Evolutionary conservation across 2,888 invertebrate species (phyloP), one percentile per base, ranked within the genome.

Genomic region (Agriotes lineatus): DNA sequence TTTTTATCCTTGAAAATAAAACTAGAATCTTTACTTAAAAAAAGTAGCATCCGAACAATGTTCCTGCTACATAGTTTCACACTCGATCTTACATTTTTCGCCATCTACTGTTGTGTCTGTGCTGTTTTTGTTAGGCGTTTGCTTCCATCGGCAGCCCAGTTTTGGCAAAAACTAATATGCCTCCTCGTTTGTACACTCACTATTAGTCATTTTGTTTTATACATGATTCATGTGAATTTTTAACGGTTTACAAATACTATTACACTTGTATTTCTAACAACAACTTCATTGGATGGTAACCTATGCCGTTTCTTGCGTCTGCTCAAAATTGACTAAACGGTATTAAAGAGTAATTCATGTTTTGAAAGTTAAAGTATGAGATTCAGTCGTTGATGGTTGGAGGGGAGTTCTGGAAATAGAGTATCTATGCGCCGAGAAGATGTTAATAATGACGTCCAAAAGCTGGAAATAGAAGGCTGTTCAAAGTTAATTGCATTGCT

Each of bases 341-440:
- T 25, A 44, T 67, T 37, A 56, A 61, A 67, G 42, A 18, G 33
- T 59, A 65, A 52, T 60, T 59, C 35, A 22, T 39, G 50, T 60
- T 67, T 60, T 60, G 33, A 67, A n/a, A 25, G 25, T 25, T 54
- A 67, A 42, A n/a, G n/a, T 54, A 45, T 56, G 45, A 45, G 56
- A 60, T 65, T 65, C 48, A 39, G 60, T 37, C 39, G 64, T 59
- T 60, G 69, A 7, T 48, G 14, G 30, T 57, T 57, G 66, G 66
- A 44, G 62, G 69, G 69, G 69, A 50, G 52, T 37, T 64, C 69
- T 69, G 69, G 54, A 69, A 69, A 69, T 69, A 69, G 69, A 33
- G 25, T 58, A 39, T 44, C 30, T 61, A 22, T 57, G 50, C 57
- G 67, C 52, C 50, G 60, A 30, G 52, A 52, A 52, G 33, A 60